Percentiles rank a stretch among this genome's conserved stretches.
phyloP scores from a whole-genome alignment of 2,888 invertebrate genomes.

The Mesorhabditis belari region DNA sequence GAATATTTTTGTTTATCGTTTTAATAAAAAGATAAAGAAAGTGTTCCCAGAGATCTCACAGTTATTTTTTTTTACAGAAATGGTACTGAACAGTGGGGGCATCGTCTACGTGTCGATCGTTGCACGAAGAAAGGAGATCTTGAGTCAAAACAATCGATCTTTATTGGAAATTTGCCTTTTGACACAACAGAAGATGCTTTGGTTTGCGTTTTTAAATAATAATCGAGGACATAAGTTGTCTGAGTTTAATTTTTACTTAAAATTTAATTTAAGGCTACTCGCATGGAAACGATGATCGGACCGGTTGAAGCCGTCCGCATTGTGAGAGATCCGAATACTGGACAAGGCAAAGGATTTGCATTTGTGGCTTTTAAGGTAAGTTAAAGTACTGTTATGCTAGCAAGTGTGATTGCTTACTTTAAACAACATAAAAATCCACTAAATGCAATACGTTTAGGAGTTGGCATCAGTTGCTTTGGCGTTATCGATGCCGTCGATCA shows the following conservation, averaged over 20 bases:
- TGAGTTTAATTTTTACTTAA: too few relatives aligned
- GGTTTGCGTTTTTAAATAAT: too few relatives aligned
- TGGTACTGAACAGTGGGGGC: slow-evolving; percentile 19
- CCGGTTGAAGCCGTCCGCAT: slow-evolving; percentile 18
- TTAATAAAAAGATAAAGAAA: too few relatives aligned
- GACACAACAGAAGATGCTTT: slow-evolving; percentile 16
- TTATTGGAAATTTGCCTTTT: slow-evolving; percentile 20
- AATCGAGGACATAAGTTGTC: too few relatives aligned
- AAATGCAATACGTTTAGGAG: slow-evolving; percentile 6
- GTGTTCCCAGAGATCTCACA: too few relatives aligned
- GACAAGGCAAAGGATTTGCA: slow-evolving; percentile 26
- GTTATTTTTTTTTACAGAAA: slow-evolving; percentile 12
- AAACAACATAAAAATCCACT: too few relatives aligned
- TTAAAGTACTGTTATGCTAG: too few relatives aligned
- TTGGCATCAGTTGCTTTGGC: slow-evolving; percentile 19
- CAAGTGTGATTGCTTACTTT: too few relatives aligned
- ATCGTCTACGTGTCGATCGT: slow-evolving; percentile 19
- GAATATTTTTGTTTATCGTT: too few relatives aligned
- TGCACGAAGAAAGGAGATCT: slow-evolving; percentile 8
- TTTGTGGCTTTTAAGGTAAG: slow-evolving; percentile 26
- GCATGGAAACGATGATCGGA: slow-evolving; percentile 15
- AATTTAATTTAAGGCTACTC: too few relatives aligned
- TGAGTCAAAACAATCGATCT: neutral
- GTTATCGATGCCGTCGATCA: slow-evolving; percentile 15
- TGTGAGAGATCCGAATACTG: slow-evolving; percentile 17